Base-by-base conservation (phyloP, 1,140 invertebrate species). In the Bombus turneri region DNA sequence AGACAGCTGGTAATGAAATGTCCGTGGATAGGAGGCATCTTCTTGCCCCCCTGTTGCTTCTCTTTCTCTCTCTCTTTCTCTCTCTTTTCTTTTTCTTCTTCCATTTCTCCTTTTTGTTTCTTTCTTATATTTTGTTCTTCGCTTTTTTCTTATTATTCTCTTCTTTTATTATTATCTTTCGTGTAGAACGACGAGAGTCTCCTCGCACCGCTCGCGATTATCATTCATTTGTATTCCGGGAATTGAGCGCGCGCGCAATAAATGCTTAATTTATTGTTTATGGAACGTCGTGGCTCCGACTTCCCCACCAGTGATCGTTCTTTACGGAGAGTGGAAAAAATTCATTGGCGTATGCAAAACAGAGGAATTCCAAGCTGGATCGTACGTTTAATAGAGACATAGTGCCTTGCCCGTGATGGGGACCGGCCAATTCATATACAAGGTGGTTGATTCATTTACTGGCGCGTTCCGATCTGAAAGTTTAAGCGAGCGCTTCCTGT, bases 1-100 rank as follows among this genome's bases (percentile, higher is more conserved):
- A 73, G 85, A 79, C 69, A 71, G 73, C 68, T 62, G 47, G 39
- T 82, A 84, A 89, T 87, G 85, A 90, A 89, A 87, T 47, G 76
- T 66, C 74, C 79, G 78, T 57, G 74, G 83, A 86, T 88, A 87
- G 76, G 72, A 28, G 28, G 15, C 34, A 31, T n/a, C 41, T 25
- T 64, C 47, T 25, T 13, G 12, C 41, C 13, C 8, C 15, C 25
- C 31, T 53, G 28, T 22, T 39, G 18, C 13, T 34, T 9, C 3
- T 74, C 39, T 41, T 15, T 41, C 25, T 74, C 15, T 28, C 4
- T 39, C 25, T 39, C 10, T 34, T 1, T 1, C 28, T 53, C 13
- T 47, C 22, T 34, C 22, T 15, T 1, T 22, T 57, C 22, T n/a
- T 28, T 34, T 39, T 25, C 53, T 10, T 59, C 25, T 37, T 41